Evolutionary conservation across 2,888 invertebrate species (phyloP).

Genomic region (Amphimallon solstitiale): DNA sequence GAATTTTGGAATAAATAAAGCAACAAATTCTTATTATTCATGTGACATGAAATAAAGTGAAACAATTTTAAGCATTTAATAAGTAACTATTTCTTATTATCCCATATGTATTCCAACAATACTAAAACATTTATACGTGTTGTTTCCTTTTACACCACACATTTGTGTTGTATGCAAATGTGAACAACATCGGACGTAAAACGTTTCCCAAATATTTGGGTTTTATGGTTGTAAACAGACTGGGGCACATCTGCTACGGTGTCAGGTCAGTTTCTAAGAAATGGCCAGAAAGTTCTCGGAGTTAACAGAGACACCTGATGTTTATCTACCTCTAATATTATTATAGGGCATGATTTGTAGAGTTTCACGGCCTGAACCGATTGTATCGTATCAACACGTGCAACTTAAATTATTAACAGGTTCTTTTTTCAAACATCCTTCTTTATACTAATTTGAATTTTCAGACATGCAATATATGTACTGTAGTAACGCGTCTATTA

Average conservation of each 20-base stretch:
- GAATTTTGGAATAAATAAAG: too few species aligned
- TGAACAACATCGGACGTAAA: conserved; percentile 14
- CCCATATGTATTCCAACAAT: background rate
- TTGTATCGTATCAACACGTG: conserved; percentile 42
- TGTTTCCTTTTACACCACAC: background rate
- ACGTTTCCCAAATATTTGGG: conserved; percentile 35
- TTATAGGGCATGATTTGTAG: conserved; percentile 36
- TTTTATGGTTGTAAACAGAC: conserved; percentile 45
- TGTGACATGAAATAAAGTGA: too few species aligned
- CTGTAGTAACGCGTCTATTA: too few species aligned
- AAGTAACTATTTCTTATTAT: background rate
- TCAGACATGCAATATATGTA: conserved; percentile 1
- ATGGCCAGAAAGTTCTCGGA: conserved; percentile 56
- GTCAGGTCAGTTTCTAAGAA: conserved; percentile 54
- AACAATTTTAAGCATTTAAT: too few species aligned
- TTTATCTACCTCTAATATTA: conserved; percentile 44
- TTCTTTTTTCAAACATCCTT: conserved; percentile 18
- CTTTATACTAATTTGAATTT: conserved; percentile 7
- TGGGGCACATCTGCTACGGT: conserved; percentile 45
- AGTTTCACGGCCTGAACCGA: conserved; percentile 37
- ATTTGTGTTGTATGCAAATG: conserved; percentile 21
- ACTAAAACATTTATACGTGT: background rate
- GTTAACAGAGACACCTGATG: conserved; percentile 53
- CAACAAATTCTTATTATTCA: too few species aligned
- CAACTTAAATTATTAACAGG: conserved; percentile 42